These are phyloP conservation scores for Panzeria rudis DNA, from an alignment of 2,888 invertebrate species.

Conservation along the genomic window DNA sequence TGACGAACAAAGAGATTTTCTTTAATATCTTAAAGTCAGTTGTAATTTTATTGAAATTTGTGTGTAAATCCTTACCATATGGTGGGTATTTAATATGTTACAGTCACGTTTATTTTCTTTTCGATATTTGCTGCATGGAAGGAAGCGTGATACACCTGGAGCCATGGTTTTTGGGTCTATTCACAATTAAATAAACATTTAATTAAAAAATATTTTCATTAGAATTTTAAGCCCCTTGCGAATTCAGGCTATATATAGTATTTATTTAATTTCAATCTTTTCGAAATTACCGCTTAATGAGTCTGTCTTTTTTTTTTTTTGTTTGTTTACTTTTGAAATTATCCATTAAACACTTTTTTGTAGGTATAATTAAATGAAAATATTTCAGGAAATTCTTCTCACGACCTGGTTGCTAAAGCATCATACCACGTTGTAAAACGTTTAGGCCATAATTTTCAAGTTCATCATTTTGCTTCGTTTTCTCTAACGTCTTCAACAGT, in stretches of 20 bases:
- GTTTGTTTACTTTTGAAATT: not conserved
- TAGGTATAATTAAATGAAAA: slow-evolving; percentile 2
- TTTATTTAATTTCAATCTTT: not conserved
- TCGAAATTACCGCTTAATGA: not conserved
- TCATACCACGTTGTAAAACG: slow-evolving; percentile 39
- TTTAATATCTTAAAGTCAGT: not conserved
- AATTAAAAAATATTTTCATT: slow-evolving; percentile 5
- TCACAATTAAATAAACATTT: not conserved
- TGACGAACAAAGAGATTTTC: not conserved
- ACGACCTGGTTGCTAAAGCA: slow-evolving; percentile 41
- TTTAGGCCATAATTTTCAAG: slow-evolving; percentile 53
- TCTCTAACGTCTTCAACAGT: slow-evolving; percentile 38
- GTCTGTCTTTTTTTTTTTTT: not conserved
- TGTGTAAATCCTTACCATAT: slow-evolving; percentile 26
- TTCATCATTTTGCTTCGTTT: slow-evolving; percentile 5
- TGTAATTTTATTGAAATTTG: not conserved
- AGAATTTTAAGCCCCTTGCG: not conserved
- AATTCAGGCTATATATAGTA: not conserved
- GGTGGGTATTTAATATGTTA: not conserved
- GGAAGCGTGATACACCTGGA: slow-evolving; percentile 46
- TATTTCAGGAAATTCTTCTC: slow-evolving; percentile 48
- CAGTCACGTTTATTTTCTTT: slow-evolving; percentile 38
- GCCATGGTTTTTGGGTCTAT: not conserved
- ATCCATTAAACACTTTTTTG: not conserved
- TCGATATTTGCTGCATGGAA: not conserved